A percentile compares a stretch with the other conserved stretches of the same genome.
These are phyloP conservation scores for Melinaea menophilus DNA, from an alignment of 2,888 invertebrate genomes.

Conservation along the genomic window DNA sequence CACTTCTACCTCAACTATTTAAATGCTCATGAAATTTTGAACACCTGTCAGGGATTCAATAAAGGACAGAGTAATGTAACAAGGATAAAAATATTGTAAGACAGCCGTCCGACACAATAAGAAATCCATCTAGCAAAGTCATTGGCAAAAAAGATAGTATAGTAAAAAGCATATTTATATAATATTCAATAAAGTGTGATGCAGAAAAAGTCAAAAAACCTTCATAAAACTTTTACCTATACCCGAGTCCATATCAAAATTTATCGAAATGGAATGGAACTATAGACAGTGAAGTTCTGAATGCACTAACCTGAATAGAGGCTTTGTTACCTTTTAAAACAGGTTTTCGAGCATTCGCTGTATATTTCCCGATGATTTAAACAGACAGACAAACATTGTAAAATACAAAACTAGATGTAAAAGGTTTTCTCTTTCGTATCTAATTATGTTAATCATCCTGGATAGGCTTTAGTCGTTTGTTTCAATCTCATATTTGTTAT, in stretches of 20 bases:
- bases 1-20: too few species aligned
- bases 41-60: too few species aligned
- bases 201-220: too few species aligned
- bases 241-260: conserved; percentile 1
- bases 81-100: too few species aligned
- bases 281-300: conserved; percentile 4
- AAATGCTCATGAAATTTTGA: too few species aligned
- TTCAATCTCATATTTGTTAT: background rate
- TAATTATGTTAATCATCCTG: background rate
- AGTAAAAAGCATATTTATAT: too few species aligned
- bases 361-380: background rate
- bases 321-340: conserved; percentile 1
- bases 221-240: conserved; percentile 15
- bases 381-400: background rate
- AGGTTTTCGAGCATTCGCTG: background rate
- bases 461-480: background rate
- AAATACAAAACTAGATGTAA: background rate
- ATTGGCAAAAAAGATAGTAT: too few species aligned
- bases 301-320: conserved; percentile 1
- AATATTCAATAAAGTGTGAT: too few species aligned
- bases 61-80: too few species aligned
- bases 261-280: background rate
- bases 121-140: too few species aligned
- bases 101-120: too few species aligned
- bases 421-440: background rate